phyloP scores from a whole-genome alignment of 2,113 vertebrate species.

The Vombatus ursinus region DNA sequence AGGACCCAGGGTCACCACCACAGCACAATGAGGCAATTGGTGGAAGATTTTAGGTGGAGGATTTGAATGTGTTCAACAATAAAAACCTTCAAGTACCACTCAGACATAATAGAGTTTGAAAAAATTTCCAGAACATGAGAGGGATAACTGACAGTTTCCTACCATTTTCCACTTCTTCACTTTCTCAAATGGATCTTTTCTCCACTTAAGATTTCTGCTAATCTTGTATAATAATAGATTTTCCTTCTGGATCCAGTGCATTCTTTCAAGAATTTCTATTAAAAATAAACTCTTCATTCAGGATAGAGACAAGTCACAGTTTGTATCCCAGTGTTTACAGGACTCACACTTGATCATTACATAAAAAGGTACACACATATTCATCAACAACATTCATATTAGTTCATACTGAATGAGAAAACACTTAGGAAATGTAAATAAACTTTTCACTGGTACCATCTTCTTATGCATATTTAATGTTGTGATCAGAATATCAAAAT shows the following conservation, averaged over 20 bases:
- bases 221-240: conserved; percentile 67
- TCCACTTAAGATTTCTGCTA: conserved; percentile 66
- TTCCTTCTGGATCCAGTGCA: conserved; percentile 60
- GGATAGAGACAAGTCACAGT: conserved; percentile 69
- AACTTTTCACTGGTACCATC: conserved; percentile 69
- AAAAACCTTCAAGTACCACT: neutral
- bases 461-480: conserved; percentile 64
- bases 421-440: conserved; percentile 79
- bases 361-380: conserved; percentile 73
- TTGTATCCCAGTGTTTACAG: conserved; percentile 75
- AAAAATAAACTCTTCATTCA: conserved; percentile 71
- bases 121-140: neutral
- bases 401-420: conserved; percentile 70
- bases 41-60: neutral
- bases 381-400: conserved; percentile 70
- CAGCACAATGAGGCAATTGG: neutral
- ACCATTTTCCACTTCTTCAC: conserved; percentile 25
- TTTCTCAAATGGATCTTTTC: conserved; percentile 55
- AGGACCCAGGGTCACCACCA: neutral
- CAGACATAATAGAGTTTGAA: neutral
- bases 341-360: conserved; percentile 76
- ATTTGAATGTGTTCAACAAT: conserved; percentile 34
- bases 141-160: conserved; percentile 38
- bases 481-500: conserved; percentile 70
- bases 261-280: conserved; percentile 74